phyloP scores from a whole-genome alignment of 2,888 invertebrate species.

The Osmoderma eremita region DNA sequence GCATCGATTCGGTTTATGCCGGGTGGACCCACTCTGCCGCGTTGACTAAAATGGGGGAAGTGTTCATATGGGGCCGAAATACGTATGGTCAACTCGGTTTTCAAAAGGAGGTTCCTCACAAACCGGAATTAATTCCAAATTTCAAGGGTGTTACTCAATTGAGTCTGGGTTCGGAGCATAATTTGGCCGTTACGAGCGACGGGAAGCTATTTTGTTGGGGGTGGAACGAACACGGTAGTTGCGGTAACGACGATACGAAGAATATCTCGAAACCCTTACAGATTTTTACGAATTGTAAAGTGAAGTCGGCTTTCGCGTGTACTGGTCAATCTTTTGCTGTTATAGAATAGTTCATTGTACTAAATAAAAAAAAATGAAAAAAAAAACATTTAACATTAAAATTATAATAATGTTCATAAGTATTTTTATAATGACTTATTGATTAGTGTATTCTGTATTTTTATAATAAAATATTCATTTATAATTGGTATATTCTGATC shows the following conservation, averaged over 20 bases:
- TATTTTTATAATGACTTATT: constrained; percentile 60
- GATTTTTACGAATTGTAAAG: constrained; percentile 58
- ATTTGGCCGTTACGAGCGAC: constrained; percentile 73
- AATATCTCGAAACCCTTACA: constrained; percentile 64
- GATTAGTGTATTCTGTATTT: constrained; percentile 61
- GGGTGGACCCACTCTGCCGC: constrained; percentile 85
- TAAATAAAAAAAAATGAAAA: constrained; percentile 4
- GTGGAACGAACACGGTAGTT: constrained; percentile 92
- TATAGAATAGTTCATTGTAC: constrained; percentile 55
- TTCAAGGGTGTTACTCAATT: constrained; percentile 67
- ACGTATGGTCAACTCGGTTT: constrained; percentile 81
- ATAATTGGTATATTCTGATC: no score
- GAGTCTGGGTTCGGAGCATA: constrained; percentile 83
- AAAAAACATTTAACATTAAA: constrained; percentile 45
- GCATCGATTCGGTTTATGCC: constrained; percentile 69
- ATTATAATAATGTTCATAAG: constrained; percentile 54
- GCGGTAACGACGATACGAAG: constrained; percentile 72
- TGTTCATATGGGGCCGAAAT: constrained; percentile 84
- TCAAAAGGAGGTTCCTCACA: constrained; percentile 63
- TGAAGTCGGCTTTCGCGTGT: constrained; percentile 63
- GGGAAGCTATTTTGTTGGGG: constrained; percentile 82
- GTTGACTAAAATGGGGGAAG: constrained; percentile 70
- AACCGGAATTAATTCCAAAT: constrained; percentile 64
- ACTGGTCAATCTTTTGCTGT: constrained; percentile 67
- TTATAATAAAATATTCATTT: constrained; percentile 55